Base-by-base conservation (phyloP, 2,888 invertebrate genomes). In the Achlya flavicornis region DNA sequence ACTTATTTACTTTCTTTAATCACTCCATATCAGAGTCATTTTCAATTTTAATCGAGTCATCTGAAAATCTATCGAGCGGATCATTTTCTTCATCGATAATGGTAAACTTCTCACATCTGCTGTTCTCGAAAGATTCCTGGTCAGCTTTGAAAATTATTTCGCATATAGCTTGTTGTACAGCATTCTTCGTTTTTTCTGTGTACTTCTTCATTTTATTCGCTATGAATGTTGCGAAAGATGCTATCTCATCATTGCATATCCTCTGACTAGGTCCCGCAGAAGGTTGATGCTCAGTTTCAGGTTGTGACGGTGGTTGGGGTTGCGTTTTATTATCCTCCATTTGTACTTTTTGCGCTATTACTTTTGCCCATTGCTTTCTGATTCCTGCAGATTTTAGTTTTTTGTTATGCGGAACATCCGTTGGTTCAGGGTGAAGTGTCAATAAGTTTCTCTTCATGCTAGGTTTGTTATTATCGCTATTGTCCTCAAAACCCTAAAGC, bases 91-190 rank as follows among this genome's bases (percentile, higher is more conserved):
- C 70, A 16, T 75, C 71, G 61, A 77, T 68, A 12, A 76, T 68
- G 7, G 72, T 69, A 38, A 63, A 72, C 26, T 71, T 73, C 16
- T 77, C 75, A 62, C 66, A 74, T 19, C 63, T 58, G 53, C 69
- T 66, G 11, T 71, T 74, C 19, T 81, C 84, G 35, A 72, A 81
- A 57, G 64, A 64, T 63, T 77, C 75, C 64, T 79, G 77, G 68
- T 88, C 87, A 33, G 87, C 85, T 67, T 79, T 82, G 57, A 85
- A 86, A 71, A 88, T 81, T 57, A 87, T 74, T 6, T 87, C 79
- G 66, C 83, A 86, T 63, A 87, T 86, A 6, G 80, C 83, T 64
- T 80, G 78, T 66, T 88, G 85, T 38, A 87, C 84, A 3, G 74
- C 70, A 43, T 83, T 83, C 66, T 82, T 81, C 0, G 80, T 82